Evolutionary conservation across 2,888 invertebrate genomes (phyloP), one percentile per base, ranked within the genome.

Genomic region (Drosophila quinaria): DNA sequence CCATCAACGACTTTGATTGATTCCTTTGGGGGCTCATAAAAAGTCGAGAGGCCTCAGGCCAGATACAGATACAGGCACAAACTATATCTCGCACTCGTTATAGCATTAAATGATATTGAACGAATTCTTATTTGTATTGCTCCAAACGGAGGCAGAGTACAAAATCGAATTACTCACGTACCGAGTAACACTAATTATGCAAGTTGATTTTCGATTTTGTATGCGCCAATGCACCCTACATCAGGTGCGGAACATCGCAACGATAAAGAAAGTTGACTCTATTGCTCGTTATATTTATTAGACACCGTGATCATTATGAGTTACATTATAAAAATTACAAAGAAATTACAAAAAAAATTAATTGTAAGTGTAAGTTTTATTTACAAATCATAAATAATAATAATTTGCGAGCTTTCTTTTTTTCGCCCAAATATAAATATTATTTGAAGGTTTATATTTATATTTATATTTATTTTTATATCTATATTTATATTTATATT

Each of bases 1-100:
- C 90, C 88, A 90, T 90, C 90, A 90, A 80, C 82, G 84, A 72
- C 77, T 89, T 89, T 91, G 91, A 91, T 91, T 91, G 91, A 91
- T 91, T 90, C 90, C 91, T 90, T 84, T 80, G 90, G 87, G 74
- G 90, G 87, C 77, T 87, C 87, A 87, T 87, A 87, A 87, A 87
- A 88, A 67, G 25, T 78, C 77, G 78, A 77, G 74, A 78, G 78
- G 60, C 78, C 44, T 59, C 39, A 19, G 64, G 61, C 60, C 35
- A 46, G 51, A n/a, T 11, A 25, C 25, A 25, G 25, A 25, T 25
- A 47, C 19, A 25, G 54, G 29, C 46, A 62, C 35, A 54, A 39
- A 25, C 56, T 35, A 17, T 15, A n/a, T 19, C 55, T 46, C 31
- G 47, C 68, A 61, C 46, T 47, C 56, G 47, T 39, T 19, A 60